Evolutionary conservation across 2,888 invertebrate species (phyloP).

Genomic region (Notodonta ziczac): DNA sequence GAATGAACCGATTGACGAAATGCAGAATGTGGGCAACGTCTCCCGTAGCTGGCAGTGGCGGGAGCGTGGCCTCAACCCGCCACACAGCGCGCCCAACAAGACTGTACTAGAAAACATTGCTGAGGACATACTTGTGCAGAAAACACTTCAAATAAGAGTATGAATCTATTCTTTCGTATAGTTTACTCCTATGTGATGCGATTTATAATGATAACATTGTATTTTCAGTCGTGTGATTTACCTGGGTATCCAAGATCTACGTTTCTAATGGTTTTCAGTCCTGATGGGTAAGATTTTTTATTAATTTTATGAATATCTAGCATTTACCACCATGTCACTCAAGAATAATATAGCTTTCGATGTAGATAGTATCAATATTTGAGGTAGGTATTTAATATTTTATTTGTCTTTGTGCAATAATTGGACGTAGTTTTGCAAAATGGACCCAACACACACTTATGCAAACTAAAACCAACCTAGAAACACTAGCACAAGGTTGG

Average conservation of each 20-base stretch:
- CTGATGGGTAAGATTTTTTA: conserved; percentile 88
- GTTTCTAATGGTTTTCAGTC: conserved; percentile 94
- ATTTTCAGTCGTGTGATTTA: conserved; percentile 87
- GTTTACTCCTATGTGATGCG: neutral
- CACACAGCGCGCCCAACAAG: conserved; percentile 70
- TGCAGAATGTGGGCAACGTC: conserved; percentile 66
- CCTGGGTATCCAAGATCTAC: conserved; percentile 92
- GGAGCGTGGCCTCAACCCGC: conserved; percentile 70
- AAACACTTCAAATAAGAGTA: conserved; percentile 86
- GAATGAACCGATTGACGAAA: conserved; percentile 69
- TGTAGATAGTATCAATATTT: too few species aligned
- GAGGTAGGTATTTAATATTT: too few species aligned
- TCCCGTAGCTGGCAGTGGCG: conserved; percentile 79
- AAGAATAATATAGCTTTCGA: too few species aligned
- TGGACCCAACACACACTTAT: too few species aligned
- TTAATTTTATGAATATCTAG: conserved; percentile 1
- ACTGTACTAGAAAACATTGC: conserved; percentile 85
- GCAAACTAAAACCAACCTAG: too few species aligned
- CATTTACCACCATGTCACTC: too few species aligned
- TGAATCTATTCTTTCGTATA: conserved; percentile 34
- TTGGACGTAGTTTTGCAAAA: too few species aligned
- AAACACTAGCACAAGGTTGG: too few species aligned
- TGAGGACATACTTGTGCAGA: conserved; percentile 87
- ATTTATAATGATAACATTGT: neutral
- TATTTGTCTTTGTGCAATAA: too few species aligned